Base-by-base conservation (phyloP, 1,140 invertebrate genomes). In the Hyles euphorbiae region DNA sequence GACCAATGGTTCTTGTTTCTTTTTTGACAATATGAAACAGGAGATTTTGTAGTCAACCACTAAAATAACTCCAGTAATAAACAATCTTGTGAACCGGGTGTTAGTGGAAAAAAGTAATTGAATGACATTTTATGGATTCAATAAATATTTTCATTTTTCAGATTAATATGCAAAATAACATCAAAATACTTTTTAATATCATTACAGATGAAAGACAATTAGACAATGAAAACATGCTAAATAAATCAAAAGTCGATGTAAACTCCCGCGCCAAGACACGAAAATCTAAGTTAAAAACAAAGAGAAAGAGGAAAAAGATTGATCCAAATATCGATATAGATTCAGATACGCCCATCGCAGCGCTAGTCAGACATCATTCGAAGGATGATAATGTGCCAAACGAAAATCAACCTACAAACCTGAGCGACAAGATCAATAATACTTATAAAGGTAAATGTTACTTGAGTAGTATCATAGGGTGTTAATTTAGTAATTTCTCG, bases 321-420 rank as follows among this genome's bases (percentile, higher is more conserved):
- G 34, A 52, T 8, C 2, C n/a, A 4, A 62, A 61, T 36, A 40
- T 5, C 8, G 61, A 62, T 2, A 34, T 46, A 3, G 65, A 70
- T 56, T 70, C 68, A 0, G 65, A 70, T 40, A 61, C 60, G 12
- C 68, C 68, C 3, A 58, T 70, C 45, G 48, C 64, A 7, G 50
- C 53, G 34, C 34, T 70, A 49, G 43, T 54, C 7, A 63, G 61
- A 22, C 22, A 22, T 22, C 22, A 22, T 22, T 22, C 22, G 40
- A 67, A 43, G 32, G 34, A 46, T 33, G 36, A 44, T 43, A 47
- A 9, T 54, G 46, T 48, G 5, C 8, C 33, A 44, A 44, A 33
- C 34, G 52, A 10, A 6, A 43, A 5, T 32, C 32, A 12, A 3
- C 5, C 43, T 6, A 22, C 10, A 54, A 34, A 44, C 4, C 0